Base-by-base conservation (phyloP, 2,888 invertebrate species). In the Sarcophaga variegata region DNA sequence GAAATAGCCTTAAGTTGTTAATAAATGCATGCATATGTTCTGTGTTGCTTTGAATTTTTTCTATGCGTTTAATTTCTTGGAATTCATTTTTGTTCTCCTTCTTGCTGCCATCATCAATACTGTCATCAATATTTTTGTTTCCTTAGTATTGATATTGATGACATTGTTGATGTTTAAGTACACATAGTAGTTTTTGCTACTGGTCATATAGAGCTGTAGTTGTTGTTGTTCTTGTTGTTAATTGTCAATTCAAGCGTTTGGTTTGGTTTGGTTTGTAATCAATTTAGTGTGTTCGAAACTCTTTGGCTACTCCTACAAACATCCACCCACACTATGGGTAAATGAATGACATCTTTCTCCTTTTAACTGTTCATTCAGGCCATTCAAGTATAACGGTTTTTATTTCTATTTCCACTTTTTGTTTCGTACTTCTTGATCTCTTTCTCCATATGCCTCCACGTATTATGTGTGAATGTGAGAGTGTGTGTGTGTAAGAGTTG, bases 241-340 rank as follows among this genome's bases (percentile, higher is more conserved):
- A 81, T 78, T 88, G 84, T 77, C 81, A 80, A 84, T 82, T 87
- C 79, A 84, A 87, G 91, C 89, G 90, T 92, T 92, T 91, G 37
- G 37, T 37, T 37, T 37, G 37, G 37, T 37, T 37, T 37, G 54
- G 90, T 90, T 90, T 90, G 90, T 91, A 91, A 91, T 91, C 91
- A 91, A 91, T 92, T 91, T 85, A 81, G 84, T 84, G 76, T 91
- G 90, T 10, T 10, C 8, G 90, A 90, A 89, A 89, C 90, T 89
- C 89, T 69, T 67, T 37, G 17, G 89, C 81, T 80, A 80, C 66
- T 20, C 10, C 17, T 17, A 59, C n/a, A 37, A n/a, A 14, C 17
- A 72, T 81, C 63, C 62, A 37, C 60, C 8, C 49, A 63, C n/a
- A 59, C 20, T 10, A 37, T 47, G 10, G 37, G 2, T 10, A 37